These are phyloP conservation scores for Microctonus hyperodae DNA, from an alignment of 2,888 invertebrate genomes.

Conservation along the genomic window DNA sequence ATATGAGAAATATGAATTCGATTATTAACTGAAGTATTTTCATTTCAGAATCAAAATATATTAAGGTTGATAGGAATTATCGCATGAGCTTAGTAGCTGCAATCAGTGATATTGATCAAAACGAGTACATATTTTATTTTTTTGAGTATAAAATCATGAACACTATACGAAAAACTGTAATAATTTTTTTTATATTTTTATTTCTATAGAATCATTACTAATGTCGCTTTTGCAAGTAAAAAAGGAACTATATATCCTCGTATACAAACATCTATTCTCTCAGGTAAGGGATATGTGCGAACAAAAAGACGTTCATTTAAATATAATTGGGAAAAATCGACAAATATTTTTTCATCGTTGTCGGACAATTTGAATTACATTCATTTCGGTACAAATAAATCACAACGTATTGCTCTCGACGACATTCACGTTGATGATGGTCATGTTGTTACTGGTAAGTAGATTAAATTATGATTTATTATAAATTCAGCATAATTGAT, in stretches of 20 bases:
- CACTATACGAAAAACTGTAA: not conserved
- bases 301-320: not conserved
- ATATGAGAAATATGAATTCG: too few relatives aligned
- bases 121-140: not conserved
- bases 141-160: not conserved
- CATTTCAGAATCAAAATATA: not conserved
- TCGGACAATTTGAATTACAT: not conserved
- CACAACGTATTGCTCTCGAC: not conserved
- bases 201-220: not conserved
- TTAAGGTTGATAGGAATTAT: not conserved
- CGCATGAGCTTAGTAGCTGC: not conserved
- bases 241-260: not conserved
- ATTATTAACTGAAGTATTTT: not conserved
- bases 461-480: not conserved
- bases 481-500: not conserved
- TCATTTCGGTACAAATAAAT: not conserved
- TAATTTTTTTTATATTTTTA: not conserved
- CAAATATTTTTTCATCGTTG: not conserved
- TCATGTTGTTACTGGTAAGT: not conserved
- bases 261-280: not conserved
- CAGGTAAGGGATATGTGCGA: not conserved
- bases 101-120: not conserved
- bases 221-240: not conserved
- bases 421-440: not conserved
- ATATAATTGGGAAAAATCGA: not conserved